A percentile compares a stretch with the other conserved stretches of the same genome.
Evolutionary conservation across 2,797 vertebrate species (phyloP).

Genomic region (Chaetophractus vellerosus): DNA sequence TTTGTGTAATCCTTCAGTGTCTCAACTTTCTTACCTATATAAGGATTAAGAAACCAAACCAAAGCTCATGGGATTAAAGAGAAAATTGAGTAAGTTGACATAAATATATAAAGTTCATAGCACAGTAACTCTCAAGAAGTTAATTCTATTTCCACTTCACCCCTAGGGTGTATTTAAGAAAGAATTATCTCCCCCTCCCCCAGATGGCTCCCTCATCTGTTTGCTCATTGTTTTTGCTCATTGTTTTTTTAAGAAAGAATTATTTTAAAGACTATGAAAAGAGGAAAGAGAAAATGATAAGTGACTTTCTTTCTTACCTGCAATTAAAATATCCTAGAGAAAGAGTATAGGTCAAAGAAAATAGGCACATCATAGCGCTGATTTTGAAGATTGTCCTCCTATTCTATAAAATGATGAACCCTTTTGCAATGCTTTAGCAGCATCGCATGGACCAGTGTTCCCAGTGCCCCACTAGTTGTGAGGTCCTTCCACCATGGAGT

Average conservation of each 20-base stretch:
- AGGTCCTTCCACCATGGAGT: too few species aligned
- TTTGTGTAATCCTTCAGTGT: background rate
- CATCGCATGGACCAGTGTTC: too few species aligned
- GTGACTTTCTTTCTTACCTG: background rate
- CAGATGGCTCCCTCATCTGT: too few species aligned
- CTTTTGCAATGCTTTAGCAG: too few species aligned
- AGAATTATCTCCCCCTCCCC: background rate
- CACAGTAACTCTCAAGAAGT: background rate
- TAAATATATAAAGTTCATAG: background rate
- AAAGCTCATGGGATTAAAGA: background rate
- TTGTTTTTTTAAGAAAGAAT: background rate
- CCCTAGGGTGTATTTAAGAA: background rate
- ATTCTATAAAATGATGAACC: too few species aligned
- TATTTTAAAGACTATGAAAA: slow-evolving; percentile 24
- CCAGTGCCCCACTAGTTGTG: too few species aligned
- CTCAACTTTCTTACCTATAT: background rate
- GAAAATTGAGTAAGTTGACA: background rate
- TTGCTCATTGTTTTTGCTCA: too few species aligned
- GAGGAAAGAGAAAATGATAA: slow-evolving; percentile 8
- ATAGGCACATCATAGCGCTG: too few species aligned
- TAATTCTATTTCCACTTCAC: background rate
- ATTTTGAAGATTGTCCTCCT: too few species aligned
- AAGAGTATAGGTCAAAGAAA: too few species aligned
- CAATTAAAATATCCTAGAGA: too few species aligned
- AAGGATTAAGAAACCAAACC: background rate